phyloP scores from a whole-genome alignment of 2,113 vertebrate species.

The Ginglymostoma cirratum region DNA sequence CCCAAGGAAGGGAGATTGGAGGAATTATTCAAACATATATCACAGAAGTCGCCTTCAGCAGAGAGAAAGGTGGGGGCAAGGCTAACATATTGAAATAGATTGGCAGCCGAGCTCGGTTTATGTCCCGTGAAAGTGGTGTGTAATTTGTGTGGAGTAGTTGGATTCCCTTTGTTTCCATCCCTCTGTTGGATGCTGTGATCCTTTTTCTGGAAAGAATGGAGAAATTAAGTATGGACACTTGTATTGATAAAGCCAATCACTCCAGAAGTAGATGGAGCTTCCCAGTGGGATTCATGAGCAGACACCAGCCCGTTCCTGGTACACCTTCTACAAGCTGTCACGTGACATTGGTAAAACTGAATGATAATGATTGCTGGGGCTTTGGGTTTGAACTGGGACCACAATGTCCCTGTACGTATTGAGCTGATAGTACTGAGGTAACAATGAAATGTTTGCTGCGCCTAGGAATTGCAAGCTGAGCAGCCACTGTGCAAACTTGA shows the following conservation, averaged over 20 bases:
- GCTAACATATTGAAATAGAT: not conserved
- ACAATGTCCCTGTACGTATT: not conserved
- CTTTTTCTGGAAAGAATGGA: not conserved
- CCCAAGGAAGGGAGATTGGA: not conserved
- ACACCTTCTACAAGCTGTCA: not conserved
- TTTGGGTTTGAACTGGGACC: not conserved
- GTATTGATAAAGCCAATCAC: not conserved
- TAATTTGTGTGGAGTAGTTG: not conserved
- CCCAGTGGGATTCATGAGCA: not conserved
- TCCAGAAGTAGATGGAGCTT: not conserved
- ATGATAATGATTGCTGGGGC: not conserved
- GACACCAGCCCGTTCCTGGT: not conserved
- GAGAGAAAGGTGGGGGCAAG: not conserved
- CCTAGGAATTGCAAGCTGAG: not conserved
- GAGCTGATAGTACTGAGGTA: not conserved
- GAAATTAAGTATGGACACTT: not conserved
- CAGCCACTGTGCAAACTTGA: not conserved
- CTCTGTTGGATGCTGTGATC: not conserved
- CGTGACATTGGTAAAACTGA: not conserved
- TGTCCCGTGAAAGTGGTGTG: not conserved
- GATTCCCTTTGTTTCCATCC: not conserved
- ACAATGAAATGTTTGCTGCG: not conserved
- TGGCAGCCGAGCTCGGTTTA: no score
- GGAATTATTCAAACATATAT: not conserved
- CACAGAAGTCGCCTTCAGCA: not conserved